Evolutionary conservation across 2,797 vertebrate genomes (phyloP), one percentile per base, ranked within the genome.

Genomic region (Hyperoplus immaculatus): DNA sequence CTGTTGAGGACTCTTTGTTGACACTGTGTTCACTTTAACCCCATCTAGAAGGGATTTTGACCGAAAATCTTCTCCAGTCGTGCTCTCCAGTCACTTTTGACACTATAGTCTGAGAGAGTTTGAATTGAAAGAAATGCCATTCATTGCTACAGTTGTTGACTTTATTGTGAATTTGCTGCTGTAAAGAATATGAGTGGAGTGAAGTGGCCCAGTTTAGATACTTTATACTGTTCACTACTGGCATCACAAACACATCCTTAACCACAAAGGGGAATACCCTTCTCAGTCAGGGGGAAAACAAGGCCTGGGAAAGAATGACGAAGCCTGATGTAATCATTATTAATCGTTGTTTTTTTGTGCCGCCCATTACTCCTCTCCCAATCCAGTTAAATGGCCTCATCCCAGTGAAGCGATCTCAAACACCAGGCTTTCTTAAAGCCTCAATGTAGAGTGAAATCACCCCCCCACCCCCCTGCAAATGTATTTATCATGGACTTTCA

Each of bases 121-220:
- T 53, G 2, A 50, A 29, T 42, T 21, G 64, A 69, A 60, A 4
- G 14, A 45, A 45, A 45, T 45, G 41, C 75, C 62, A 3, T 0
- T 72, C 29, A 29, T 29, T 29, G 29, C 43, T 47, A 21, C 14
- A 59, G 21, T 8, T 38, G 38, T 47, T 61, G 12, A 83, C 2
- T 46, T 8, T n/a, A 21, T 68, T 21, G 50, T 73, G 54, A 46
- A 71, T 84, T 42, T 87, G 43, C 79, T 84, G 70, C 77, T 83
- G 67, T 78, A 63, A 82, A 75, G 15, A 67, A 46, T 8, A 21
- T 8, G 50, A 83, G 58, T 65, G 16, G 64, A 36, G 8, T 58
- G 50, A 72, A 53, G 57, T 71, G 49, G 71, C 18, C 51, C 61
- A n/a, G 60, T 71, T 76, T 10, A 53, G 38, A 80, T 58, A 47